Conservation (phyloP, 2,888 invertebrate species). For the Laspeyria flexula region DNA sequence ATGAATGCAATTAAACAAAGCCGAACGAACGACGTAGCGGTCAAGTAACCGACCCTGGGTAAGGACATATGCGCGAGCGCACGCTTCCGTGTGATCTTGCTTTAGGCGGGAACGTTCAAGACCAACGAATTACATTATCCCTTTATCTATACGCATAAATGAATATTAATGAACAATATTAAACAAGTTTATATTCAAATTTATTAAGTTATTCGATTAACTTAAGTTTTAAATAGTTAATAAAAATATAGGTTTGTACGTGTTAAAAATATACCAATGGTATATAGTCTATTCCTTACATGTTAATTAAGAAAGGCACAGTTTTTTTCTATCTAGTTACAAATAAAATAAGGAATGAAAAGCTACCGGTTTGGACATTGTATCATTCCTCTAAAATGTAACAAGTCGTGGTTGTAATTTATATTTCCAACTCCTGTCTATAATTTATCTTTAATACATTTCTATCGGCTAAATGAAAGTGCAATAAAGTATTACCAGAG, state of each 20-base stretch:
- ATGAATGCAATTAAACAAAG: constrained; percentile 47
- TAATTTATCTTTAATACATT: neutral
- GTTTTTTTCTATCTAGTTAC: neutral
- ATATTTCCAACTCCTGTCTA: neutral
- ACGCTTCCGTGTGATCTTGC: constrained; percentile 59
- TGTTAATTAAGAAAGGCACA: no score
- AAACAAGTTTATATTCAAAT: constrained; percentile 16
- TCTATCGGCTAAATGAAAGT: neutral
- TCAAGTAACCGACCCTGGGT: constrained; percentile 53
- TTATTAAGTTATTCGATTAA: constrained; percentile 11
- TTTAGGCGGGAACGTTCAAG: constrained; percentile 45
- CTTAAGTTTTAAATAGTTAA: neutral
- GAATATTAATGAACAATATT: constrained; percentile 23
- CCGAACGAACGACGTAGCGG: constrained; percentile 37
- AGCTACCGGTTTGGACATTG: neutral
- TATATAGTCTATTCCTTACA: no score
- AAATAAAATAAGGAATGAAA: neutral
- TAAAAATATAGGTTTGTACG: no score
- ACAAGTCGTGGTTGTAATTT: neutral
- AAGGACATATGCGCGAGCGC: constrained; percentile 46
- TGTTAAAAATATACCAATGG: no score
- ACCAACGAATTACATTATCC: constrained; percentile 50
- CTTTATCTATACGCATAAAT: constrained; percentile 41
- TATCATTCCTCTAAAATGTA: neutral
- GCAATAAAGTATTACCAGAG: neutral